phyloP scores from a whole-genome alignment of 2,888 invertebrate species.

The Bugulina stolonifera region DNA sequence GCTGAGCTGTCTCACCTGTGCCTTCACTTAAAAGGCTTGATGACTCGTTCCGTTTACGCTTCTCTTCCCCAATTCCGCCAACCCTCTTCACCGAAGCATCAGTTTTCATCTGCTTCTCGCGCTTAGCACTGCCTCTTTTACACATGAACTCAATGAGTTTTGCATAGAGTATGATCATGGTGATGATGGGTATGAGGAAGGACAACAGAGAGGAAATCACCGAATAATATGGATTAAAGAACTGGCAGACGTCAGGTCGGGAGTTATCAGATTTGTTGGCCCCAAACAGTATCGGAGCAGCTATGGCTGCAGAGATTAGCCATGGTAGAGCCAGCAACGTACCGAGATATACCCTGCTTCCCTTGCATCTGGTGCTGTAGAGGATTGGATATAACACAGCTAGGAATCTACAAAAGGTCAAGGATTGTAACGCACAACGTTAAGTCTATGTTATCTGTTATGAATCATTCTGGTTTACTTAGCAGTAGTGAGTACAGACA shows the following conservation, averaged over 20 bases:
- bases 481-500: too few species aligned
- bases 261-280: constrained; percentile 86
- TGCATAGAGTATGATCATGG: constrained; percentile 96
- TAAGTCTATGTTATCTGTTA: not conserved
- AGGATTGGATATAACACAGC: constrained; percentile 98
- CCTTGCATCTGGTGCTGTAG: constrained; percentile 95
- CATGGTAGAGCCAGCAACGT: constrained; percentile 90
- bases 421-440: too few species aligned
- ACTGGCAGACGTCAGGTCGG: constrained; percentile 77
- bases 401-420: constrained; percentile 70
- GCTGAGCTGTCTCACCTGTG: too few species aligned
- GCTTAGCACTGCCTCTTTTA: constrained; percentile 38
- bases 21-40: too few species aligned
- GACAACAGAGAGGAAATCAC: constrained; percentile 95
- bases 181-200: constrained; percentile 90
- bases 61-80: too few species aligned
- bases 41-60: too few species aligned
- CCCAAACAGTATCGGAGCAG: constrained; percentile 90
- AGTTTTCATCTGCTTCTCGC: not conserved
- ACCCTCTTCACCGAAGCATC: too few species aligned
- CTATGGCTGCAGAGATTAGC: constrained; percentile 90
- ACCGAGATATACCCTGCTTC: constrained; percentile 67
- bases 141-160: constrained; percentile 84
- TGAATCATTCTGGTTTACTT: constrained; percentile 24
- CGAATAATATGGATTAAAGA: constrained; percentile 96